Conservation (phyloP, 1,140 invertebrate genomes). For the Glomeris maerens region DNA sequence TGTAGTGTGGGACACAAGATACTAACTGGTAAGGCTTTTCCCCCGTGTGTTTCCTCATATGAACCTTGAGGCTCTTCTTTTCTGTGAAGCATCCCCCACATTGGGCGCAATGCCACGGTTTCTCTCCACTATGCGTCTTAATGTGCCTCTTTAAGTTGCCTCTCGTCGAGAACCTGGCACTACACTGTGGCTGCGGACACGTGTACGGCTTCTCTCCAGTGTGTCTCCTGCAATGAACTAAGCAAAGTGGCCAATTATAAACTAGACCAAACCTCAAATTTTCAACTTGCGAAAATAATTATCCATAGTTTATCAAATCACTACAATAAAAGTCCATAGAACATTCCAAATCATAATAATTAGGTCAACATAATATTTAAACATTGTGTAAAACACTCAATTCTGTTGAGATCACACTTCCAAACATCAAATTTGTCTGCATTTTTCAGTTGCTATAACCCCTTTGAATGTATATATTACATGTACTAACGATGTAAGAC, state of each 20-base stretch:
- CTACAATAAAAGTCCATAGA: background rate
- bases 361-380: background rate
- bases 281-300: background rate
- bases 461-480: background rate
- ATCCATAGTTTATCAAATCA: background rate
- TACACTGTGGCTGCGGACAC: slow-evolving; percentile 20
- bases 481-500: background rate
- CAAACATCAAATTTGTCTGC: background rate
- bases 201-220: slow-evolving; percentile 25
- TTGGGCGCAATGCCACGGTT: slow-evolving; percentile 24
- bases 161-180: slow-evolving; percentile 20
- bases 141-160: slow-evolving; percentile 26
- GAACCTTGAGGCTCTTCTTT: slow-evolving; percentile 32
- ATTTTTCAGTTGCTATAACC: background rate
- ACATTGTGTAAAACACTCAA: background rate
- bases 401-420: background rate
- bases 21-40: slow-evolving; percentile 31
- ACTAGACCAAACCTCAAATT: background rate
- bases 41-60: slow-evolving; percentile 31
- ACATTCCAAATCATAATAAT: background rate
- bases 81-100: slow-evolving; percentile 27
- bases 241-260: background rate
- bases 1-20: background rate
- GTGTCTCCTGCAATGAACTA: slow-evolving; percentile 29
- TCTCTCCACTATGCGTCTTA: slow-evolving; percentile 24